Percentiles rank a stretch among this genome's conserved stretches.
Evolutionary conservation across 2,113 vertebrate genomes (phyloP).

Genomic region (Psophia crepitans): DNA sequence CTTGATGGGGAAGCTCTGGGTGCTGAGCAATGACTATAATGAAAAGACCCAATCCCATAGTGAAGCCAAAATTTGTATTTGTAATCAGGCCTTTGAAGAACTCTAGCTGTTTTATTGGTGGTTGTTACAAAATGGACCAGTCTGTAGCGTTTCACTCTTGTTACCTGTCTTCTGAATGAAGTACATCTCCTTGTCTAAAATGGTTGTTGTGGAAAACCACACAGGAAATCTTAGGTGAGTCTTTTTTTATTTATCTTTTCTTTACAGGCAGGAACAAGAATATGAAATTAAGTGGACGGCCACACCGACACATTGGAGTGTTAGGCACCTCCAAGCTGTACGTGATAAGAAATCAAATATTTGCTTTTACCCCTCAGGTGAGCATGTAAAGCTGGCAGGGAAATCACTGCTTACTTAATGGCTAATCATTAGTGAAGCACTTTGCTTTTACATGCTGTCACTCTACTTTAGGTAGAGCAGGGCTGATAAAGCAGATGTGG

Average conservation of each 20-base stretch:
- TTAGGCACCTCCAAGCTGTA: constrained; percentile 98
- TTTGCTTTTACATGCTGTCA: background rate
- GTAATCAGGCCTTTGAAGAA: background rate
- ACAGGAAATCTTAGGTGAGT: background rate
- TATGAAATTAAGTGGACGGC: constrained; percentile 90
- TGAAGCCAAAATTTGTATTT: background rate
- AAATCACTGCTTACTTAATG: background rate
- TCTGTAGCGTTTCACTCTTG: background rate
- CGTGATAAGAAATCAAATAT: constrained; percentile 89
- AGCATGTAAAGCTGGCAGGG: background rate
- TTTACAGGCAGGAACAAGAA: constrained; percentile 86
- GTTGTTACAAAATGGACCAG: background rate
- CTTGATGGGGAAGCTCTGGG: background rate
- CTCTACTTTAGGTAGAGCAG: background rate
- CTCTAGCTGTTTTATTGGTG: background rate
- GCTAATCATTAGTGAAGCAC: background rate
- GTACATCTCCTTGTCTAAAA: background rate
- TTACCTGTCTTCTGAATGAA: background rate
- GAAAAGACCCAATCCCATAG: background rate
- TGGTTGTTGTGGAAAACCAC: background rate
- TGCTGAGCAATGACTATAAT: background rate
- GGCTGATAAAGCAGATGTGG: background rate
- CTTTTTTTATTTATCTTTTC: background rate
- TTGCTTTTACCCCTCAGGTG: constrained; percentile 93
- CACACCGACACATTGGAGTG: constrained; percentile 94